Evolutionary conservation across 2,888 invertebrate species (phyloP), one percentile per base, ranked within the genome.

Genomic region (Tigriopus californicus): DNA sequence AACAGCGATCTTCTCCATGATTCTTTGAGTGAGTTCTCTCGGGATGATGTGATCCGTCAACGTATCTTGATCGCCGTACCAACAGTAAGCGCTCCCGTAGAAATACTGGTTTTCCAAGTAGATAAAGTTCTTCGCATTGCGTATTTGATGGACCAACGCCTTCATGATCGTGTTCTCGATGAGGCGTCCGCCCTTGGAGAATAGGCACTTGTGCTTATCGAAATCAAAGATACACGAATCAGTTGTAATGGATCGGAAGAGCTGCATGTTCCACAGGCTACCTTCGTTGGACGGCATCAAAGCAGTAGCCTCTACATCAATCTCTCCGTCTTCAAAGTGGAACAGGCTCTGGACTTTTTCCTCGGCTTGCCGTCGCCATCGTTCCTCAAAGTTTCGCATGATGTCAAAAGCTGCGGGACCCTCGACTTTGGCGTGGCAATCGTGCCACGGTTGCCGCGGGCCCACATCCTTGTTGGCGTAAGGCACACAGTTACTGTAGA

Each of bases 31-130:
- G 15, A 64, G 52, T 48, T 64, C 64, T 10, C 62, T 44, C 12
- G 64, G 64, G 8, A 64, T 62, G 15, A 64, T 48, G 44, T 64
- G 61, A 13, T 62, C 61, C 22, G 62, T 62, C 20, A 63, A 63
- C 6, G 63, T 62, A 24, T 63, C 61, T 11, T 62, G 62, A 41
- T 59, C 59, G 6, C 60, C 52, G 10, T 63, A 40, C 64, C 64
- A 64, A 4, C 62, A 56, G 51, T 63, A 63, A 20, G 63, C 61
- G 13, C 62, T 62, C 2, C 64, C 64, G 12, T 63, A 54, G 60
- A 64, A 64, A 42, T 64, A 64, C 54, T 64, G 64, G 33, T 64
- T 64, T 46, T 64, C 64, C 11, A 64, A 49, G 47, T 62, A 64
- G 12, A 64, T 60, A 42, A 63, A 64, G 2, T 61, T 51, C 33